These are phyloP conservation scores for Felis chaus DNA, from an alignment of 2,113 vertebrate species.

Conservation along the genomic window DNA sequence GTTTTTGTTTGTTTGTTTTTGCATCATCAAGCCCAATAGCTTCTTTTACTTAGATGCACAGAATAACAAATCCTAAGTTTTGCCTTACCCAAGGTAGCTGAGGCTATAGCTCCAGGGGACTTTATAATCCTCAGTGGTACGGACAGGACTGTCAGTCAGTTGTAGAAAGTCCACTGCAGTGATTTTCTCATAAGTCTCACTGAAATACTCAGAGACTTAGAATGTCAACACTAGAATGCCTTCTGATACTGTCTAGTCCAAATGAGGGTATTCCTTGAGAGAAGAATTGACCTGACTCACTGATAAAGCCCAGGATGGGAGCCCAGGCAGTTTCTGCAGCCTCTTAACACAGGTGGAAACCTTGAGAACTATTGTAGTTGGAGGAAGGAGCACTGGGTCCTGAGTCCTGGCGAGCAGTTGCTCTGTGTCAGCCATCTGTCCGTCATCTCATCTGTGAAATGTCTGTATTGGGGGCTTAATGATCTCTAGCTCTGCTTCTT, in stretches of 20 bases:
- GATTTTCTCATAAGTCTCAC: neutral
- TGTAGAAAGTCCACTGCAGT: neutral
- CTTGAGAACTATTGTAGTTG: neutral
- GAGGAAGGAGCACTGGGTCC: neutral
- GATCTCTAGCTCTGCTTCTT: neutral
- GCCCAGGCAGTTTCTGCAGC: neutral
- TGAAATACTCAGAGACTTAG: neutral
- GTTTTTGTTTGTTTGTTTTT: neutral
- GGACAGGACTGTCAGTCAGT: neutral
- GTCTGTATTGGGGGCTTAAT: neutral
- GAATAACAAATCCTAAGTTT: constrained; percentile 22
- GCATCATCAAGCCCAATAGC: neutral
- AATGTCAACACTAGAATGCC: neutral
- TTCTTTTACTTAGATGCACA: constrained; percentile 15
- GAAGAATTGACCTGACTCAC: neutral
- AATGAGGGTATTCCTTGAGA: neutral
- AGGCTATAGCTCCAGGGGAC: neutral
- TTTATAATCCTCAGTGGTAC: neutral
- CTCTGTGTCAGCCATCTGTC: neutral
- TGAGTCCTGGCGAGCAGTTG: neutral
- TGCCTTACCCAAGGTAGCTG: neutral
- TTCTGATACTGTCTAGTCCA: neutral
- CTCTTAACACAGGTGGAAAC: neutral
- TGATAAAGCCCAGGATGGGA: neutral
- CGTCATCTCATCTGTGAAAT: neutral